Conservation (phyloP, 1,140 invertebrate genomes). For the Drosophila arawakana region DNA sequence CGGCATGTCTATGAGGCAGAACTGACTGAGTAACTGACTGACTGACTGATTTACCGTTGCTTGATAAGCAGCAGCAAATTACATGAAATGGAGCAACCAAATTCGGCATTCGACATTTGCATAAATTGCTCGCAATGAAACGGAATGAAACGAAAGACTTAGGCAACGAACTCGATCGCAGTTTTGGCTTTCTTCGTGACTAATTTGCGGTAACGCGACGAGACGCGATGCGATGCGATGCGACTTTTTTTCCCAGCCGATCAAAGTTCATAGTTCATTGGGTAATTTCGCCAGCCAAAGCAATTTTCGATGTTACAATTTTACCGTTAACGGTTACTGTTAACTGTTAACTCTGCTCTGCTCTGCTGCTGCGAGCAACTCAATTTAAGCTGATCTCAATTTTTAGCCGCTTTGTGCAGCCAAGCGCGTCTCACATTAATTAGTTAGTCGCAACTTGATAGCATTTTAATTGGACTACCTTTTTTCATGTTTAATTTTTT, state of each 20-base stretch:
- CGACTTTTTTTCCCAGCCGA: slow-evolving; percentile 57
- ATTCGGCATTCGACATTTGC: slow-evolving; percentile 53
- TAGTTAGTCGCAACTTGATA: slow-evolving; percentile 52
- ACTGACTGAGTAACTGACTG: slow-evolving; percentile 31
- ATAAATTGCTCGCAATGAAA: slow-evolving; percentile 68
- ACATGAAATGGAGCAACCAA: slow-evolving; percentile 75
- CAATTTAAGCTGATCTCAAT: slow-evolving; percentile 49
- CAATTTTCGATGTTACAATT: slow-evolving; percentile 76
- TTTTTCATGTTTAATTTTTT: neutral
- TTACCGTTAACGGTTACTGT: neutral
- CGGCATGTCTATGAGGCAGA: slow-evolving; percentile 67
- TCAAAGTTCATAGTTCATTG: slow-evolving; percentile 69
- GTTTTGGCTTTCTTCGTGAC: slow-evolving; percentile 73
- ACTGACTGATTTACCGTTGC: slow-evolving; percentile 66
- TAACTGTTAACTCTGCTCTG: slow-evolving; percentile 16
- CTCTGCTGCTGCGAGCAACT: slow-evolving; percentile 55
- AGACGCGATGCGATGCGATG: neutral
- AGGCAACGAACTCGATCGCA: slow-evolving; percentile 67
- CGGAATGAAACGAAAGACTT: slow-evolving; percentile 60
- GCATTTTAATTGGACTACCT: slow-evolving; percentile 61
- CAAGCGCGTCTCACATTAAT: slow-evolving; percentile 57
- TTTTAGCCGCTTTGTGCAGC: neutral
- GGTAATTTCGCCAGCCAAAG: slow-evolving; percentile 59
- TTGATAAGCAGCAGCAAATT: slow-evolving; percentile 69
- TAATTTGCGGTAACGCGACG: slow-evolving; percentile 55